Conservation (phyloP, 2,797 vertebrate species). For the Rhyacichthys aspro region DNA sequence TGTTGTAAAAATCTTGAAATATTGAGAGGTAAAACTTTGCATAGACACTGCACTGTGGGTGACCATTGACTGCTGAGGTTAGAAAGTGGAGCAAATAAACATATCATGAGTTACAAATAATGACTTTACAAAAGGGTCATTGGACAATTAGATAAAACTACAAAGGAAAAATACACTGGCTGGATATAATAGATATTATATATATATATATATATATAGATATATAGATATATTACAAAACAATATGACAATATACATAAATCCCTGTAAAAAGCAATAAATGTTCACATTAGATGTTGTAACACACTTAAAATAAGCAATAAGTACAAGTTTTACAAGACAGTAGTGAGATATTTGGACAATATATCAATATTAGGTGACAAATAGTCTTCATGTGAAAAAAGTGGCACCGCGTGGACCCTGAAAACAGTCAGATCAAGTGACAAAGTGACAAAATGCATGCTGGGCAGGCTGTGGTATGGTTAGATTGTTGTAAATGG, state of each 20-base stretch:
- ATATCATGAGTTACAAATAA: conserved; percentile 37
- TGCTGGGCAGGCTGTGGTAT: conserved; percentile 52
- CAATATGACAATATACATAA: conserved; percentile 80
- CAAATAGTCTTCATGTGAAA: conserved; percentile 56
- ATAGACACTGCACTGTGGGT: conserved; percentile 49
- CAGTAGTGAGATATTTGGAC: conserved; percentile 72
- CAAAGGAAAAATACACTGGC: conserved; percentile 38
- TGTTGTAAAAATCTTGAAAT: conserved; percentile 30
- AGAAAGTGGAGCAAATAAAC: conserved; percentile 33
- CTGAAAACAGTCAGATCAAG: conserved; percentile 41
- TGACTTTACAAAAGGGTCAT: conserved; percentile 41
- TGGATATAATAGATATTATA: conserved; percentile 66
- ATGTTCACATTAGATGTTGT: conserved; percentile 84
- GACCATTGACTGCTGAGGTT: conserved; percentile 52
- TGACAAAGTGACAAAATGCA: conserved; percentile 65
- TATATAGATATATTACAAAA: conserved; percentile 69
- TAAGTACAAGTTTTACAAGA: conserved; percentile 74
- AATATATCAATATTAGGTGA: conserved; percentile 72
- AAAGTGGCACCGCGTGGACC: conserved; percentile 33
- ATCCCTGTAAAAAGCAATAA: conserved; percentile 84
- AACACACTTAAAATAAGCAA: conserved; percentile 77
- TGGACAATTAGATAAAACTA: conserved; percentile 43
- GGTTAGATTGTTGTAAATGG: conserved; percentile 31
- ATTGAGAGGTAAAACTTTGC: conserved; percentile 37
- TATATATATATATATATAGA: conserved; percentile 29